phyloP scores from a whole-genome alignment of 2,113 vertebrate genomes.

The Pseudonaja textilis region DNA sequence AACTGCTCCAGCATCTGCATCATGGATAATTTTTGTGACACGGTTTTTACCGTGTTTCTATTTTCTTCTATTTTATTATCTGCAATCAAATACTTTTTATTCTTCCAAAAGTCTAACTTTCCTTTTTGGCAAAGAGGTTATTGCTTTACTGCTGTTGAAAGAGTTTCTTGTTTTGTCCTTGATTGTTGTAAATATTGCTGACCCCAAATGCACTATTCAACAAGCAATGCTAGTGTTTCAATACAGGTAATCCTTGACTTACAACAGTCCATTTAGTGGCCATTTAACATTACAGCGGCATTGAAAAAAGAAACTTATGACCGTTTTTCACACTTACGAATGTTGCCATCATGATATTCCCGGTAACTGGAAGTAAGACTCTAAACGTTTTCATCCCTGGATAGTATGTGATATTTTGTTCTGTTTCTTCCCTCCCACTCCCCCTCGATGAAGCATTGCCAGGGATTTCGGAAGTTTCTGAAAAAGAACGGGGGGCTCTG shows the following conservation, averaged over 20 bases:
- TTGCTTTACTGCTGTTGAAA: neutral
- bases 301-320: neutral
- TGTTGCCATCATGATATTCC: neutral
- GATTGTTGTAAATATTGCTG: neutral
- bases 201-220: neutral
- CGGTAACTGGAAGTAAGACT: neutral
- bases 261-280: neutral
- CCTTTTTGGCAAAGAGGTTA: neutral
- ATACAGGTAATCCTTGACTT: neutral
- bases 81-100: neutral
- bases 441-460: neutral
- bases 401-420: neutral
- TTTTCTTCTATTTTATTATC: conserved; percentile 8
- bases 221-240: neutral
- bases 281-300: neutral
- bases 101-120: neutral
- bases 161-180: neutral
- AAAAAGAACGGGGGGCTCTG: conserved; percentile 30
- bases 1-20: neutral
- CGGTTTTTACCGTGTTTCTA: neutral
- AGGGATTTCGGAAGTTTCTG: neutral
- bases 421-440: neutral
- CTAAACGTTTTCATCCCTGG: neutral
- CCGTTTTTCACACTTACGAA: neutral
- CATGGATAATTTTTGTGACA: neutral